Evolutionary conservation across 2,888 invertebrate species (phyloP), one percentile per base, ranked within the genome.

Genomic region (Pecten maximus): DNA sequence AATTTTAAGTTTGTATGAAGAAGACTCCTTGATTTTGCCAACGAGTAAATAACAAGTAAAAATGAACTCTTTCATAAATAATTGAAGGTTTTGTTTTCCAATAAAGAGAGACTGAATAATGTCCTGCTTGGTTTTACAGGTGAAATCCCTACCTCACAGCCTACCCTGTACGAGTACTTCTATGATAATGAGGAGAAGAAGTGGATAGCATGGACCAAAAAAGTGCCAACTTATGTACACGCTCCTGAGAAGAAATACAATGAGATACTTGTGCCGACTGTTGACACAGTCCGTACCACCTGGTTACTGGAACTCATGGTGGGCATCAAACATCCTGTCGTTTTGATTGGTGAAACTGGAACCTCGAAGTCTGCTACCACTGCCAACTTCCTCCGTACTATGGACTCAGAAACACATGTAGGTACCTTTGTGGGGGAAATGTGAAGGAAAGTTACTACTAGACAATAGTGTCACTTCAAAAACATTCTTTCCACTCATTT

Each of bases 361-460:
- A 98, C 99, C 0, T 98, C 99, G 0, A 99, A 99, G 97, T 98
- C 99, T 0, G 98, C 99, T 0, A 98, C 98, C 88, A 98, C 98
- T 91, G 98, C 98, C 89, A 98, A 98, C 96, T 99, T 98, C 96
- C 97, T 99, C 88, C 97, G 98, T 87, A 97, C 98, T 91, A 96
- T 99, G 44, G 98, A 98, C 92, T 94, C 94, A 54, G 96, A 96
- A 12, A 93, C 95, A 87, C 95, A 97, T 96, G 98, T 98, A 96
- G 97, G 95, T 93, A 8, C 50, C n/a, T n/a, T n/a, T n/a, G n/a
- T n/a, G n/a, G n/a, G n/a, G n/a, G n/a, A n/a, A n/a, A n/a, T n/a
- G n/a, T n/a, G n/a, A n/a, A n/a, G n/a, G n/a, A n/a, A n/a, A n/a
- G n/a, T n/a, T n/a, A n/a, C n/a, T n/a, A n/a, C n/a, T n/a, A n/a